These are phyloP conservation scores for Beris chalybata DNA, from an alignment of 2,888 invertebrate genomes.

Conservation along the genomic window DNA sequence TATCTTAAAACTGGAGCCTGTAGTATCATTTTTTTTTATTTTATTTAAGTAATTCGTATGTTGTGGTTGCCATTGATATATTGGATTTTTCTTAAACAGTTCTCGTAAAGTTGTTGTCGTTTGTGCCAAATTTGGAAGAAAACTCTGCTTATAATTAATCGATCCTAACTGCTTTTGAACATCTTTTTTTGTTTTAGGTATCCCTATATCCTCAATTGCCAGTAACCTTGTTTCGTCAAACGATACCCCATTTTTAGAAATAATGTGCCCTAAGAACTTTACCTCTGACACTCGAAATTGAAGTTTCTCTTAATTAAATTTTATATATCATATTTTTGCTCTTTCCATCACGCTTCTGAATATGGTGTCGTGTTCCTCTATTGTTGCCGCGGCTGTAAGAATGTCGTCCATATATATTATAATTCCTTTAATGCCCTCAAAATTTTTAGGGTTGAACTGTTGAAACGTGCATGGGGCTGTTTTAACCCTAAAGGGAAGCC, in stretches of 20 bases:
- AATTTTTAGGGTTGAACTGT: no score
- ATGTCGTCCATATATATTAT: no score
- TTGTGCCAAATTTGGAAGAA: background rate
- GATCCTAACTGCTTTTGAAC: background rate
- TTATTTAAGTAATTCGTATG: no score
- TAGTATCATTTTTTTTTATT: no score
- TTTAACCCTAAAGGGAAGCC: no score
- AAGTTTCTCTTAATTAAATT: slow-evolving; percentile 7
- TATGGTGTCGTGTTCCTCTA: no score
- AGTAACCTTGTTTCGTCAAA: background rate
- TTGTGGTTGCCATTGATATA: no score
- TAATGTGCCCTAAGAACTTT: background rate
- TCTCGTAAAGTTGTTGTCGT: background rate
- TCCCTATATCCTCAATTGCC: background rate
- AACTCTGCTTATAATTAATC: background rate
- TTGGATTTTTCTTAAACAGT: slow-evolving; percentile 5
- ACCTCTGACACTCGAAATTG: background rate
- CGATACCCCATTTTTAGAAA: background rate
- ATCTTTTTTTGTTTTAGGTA: background rate
- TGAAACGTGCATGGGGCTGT: no score
- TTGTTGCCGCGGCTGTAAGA: no score
- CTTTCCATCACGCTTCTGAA: no score
- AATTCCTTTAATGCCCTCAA: no score
- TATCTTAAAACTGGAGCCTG: no score
- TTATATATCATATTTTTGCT: background rate